Percentiles rank a stretch among this genome's conserved stretches.
phyloP scores from a whole-genome alignment of 2,113 vertebrate species.

The Poicephalus meyeri region DNA sequence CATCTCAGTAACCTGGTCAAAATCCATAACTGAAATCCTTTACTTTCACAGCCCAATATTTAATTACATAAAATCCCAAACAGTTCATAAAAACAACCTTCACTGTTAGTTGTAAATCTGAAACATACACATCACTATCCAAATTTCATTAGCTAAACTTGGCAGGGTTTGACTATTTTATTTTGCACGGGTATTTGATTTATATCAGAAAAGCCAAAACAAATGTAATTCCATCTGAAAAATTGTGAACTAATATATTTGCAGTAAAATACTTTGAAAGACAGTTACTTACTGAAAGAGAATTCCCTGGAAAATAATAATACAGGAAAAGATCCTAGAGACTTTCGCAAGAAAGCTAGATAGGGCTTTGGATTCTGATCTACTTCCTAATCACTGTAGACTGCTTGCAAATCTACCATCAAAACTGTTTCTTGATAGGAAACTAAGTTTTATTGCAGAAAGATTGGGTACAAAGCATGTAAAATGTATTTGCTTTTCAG shows the following conservation, averaged over 20 bases:
- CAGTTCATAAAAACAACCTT: conserved; percentile 31
- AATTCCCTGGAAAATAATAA: conserved; percentile 34
- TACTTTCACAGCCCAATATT: neutral
- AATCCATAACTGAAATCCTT: neutral
- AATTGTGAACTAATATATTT: conserved; percentile 42
- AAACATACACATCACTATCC: conserved; percentile 37
- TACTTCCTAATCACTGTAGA: neutral
- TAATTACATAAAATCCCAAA: conserved; percentile 43
- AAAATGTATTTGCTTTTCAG: neutral
- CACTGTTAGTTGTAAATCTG: conserved; percentile 31
- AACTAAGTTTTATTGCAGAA: conserved; percentile 14
- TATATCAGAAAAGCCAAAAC: conserved; percentile 49
- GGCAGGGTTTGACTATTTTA: conserved; percentile 34
- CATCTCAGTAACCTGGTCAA: neutral
- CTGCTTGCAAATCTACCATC: conserved; percentile 11
- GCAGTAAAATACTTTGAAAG: conserved; percentile 43
- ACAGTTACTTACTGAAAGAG: conserved; percentile 19
- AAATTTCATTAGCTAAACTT: conserved; percentile 54
- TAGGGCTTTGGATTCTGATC: neutral
- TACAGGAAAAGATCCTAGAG: conserved; percentile 6
- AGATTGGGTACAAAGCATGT: neutral
- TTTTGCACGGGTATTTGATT: conserved; percentile 61
- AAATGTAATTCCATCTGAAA: conserved; percentile 49
- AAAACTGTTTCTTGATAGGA: neutral
- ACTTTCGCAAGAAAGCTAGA: neutral